Percentiles rank a stretch among this genome's conserved stretches.
phyloP scores from a whole-genome alignment of 2,113 vertebrate species.

The Alethe castanea region DNA sequence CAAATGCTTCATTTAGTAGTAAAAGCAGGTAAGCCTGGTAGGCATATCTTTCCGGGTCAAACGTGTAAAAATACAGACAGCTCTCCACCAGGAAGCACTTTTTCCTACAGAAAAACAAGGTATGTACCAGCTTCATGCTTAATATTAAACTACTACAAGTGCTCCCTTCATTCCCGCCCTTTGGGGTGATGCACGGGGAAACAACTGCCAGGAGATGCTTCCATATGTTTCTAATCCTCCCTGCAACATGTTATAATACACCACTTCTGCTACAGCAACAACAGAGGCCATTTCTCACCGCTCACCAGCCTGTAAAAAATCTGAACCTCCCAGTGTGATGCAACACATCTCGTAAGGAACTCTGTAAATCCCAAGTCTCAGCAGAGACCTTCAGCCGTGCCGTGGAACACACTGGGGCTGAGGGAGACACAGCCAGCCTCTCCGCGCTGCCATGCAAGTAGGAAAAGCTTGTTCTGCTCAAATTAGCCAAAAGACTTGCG shows the following conservation, averaged over 20 bases:
- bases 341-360: background rate
- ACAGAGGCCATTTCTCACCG: background rate
- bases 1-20: background rate
- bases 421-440: background rate
- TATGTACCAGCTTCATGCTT: background rate
- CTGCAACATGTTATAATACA: background rate
- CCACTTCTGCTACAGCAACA: background rate
- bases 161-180: background rate
- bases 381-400: fast-evolving
- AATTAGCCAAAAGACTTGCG: background rate
- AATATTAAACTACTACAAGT: background rate
- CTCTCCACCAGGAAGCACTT: background rate
- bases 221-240: background rate
- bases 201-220: background rate
- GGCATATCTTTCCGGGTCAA: background rate
- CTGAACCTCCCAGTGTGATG: background rate
- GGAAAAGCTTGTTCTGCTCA: background rate
- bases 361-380: background rate
- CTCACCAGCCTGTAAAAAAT: background rate
- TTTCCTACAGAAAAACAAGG: background rate
- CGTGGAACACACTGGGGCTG: background rate
- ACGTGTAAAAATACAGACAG: background rate
- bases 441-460: background rate
- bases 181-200: background rate
- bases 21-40: background rate